Percentiles rank a stretch among this genome's conserved stretches.
phyloP scores from a whole-genome alignment of 2,113 vertebrate species.

The Hemiprocne comata region DNA sequence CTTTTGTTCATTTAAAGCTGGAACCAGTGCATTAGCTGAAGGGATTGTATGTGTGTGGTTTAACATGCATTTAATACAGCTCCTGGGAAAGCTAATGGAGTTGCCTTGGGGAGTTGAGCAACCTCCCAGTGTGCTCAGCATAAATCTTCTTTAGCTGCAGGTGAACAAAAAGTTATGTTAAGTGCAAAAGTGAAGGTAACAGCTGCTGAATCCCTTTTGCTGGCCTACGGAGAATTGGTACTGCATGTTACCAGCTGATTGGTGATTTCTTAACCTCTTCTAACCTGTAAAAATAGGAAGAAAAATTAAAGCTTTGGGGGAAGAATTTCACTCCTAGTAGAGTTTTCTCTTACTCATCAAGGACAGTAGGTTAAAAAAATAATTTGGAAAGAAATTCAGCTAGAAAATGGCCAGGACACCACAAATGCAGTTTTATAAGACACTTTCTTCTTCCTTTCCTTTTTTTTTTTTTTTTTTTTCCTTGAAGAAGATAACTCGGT shows the following conservation, averaged over 20 bases:
- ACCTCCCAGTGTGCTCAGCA: slow-evolving; percentile 61
- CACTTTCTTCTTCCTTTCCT: slow-evolving; percentile 32
- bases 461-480: neutral
- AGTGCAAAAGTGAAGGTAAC: slow-evolving; percentile 73
- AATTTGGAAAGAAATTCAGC: slow-evolving; percentile 63
- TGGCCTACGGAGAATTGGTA: slow-evolving; percentile 68
- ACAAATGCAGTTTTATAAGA: slow-evolving; percentile 65
- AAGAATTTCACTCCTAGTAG: slow-evolving; percentile 28
- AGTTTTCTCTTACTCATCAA: slow-evolving; percentile 53
- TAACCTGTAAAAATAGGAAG: slow-evolving; percentile 59
- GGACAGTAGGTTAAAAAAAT: slow-evolving; percentile 57
- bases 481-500: slow-evolving; percentile 78
- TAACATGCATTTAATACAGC: slow-evolving; percentile 69
- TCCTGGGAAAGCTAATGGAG: slow-evolving; percentile 75
- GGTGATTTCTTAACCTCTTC: slow-evolving; percentile 67
- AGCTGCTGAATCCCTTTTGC: slow-evolving; percentile 75
- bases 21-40: slow-evolving; percentile 29
- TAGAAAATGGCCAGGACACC: slow-evolving; percentile 51
- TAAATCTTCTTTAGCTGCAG: slow-evolving; percentile 76
- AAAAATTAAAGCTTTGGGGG: slow-evolving; percentile 39
- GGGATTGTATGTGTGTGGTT: slow-evolving; percentile 15
- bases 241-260: slow-evolving; percentile 50
- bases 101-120: slow-evolving; percentile 74
- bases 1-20: slow-evolving; percentile 20
- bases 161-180: slow-evolving; percentile 79